A percentile compares a stretch with the other conserved stretches of the same genome.
These are phyloP conservation scores for Leuciscus idus DNA, from an alignment of 2,113 vertebrate species.

Conservation along the genomic window DNA sequence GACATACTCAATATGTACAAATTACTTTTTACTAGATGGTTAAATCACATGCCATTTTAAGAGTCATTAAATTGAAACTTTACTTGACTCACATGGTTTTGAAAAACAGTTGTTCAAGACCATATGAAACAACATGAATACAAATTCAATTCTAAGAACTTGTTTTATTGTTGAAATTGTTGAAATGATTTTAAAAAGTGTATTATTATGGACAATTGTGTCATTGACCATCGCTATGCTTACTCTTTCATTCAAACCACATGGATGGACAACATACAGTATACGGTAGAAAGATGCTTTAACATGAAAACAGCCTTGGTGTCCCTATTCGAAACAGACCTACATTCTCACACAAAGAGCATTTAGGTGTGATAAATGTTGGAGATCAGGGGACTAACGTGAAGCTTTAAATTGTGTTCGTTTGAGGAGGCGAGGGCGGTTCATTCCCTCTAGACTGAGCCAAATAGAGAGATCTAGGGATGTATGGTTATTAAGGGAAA, in stretches of 20 bases:
- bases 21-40: neutral
- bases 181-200: neutral
- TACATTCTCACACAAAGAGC: constrained; percentile 31
- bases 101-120: neutral
- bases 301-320: neutral
- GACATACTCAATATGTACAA: neutral
- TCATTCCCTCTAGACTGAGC: constrained; percentile 13
- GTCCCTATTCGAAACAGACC: constrained; percentile 19
- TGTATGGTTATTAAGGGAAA: constrained; percentile 43
- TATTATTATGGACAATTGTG: neutral
- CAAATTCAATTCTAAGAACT: too few species aligned
- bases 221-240: neutral
- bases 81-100: neutral
- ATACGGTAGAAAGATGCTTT: neutral
- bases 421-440: constrained; percentile 43
- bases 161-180: too few species aligned
- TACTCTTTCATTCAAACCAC: neutral
- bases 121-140: neutral
- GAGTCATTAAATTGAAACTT: neutral
- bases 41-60: neutral
- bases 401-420: constrained; percentile 35
- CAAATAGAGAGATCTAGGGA: constrained; percentile 43
- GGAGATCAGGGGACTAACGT: constrained; percentile 15
- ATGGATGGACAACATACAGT: neutral
- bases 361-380: constrained; percentile 38